Conservation (phyloP, 1,140 invertebrate species). For the Caerostris extrusa region DNA sequence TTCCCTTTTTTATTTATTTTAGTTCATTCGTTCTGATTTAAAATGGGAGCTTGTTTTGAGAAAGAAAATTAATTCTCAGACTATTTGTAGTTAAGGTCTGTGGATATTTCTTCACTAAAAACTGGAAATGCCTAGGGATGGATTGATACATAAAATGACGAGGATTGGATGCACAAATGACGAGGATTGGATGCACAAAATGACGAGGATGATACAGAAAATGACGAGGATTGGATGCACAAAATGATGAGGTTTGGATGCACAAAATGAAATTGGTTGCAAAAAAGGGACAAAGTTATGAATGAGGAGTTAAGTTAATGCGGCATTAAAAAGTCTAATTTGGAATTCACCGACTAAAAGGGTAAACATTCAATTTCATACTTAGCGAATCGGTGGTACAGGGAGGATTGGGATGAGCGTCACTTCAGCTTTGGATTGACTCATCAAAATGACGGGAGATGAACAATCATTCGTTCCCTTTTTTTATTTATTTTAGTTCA, state of each 20-base stretch:
- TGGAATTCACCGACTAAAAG: constrained; percentile 6
- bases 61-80: not conserved
- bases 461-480: not conserved
- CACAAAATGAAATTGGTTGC: too few species aligned
- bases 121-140: too few species aligned
- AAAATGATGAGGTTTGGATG: too few species aligned
- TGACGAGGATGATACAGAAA: too few species aligned
- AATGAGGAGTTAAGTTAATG: not conserved
- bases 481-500: not conserved
- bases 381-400: not conserved
- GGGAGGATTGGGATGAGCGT: not conserved
- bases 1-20: not conserved
- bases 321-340: not conserved
- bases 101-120: not conserved
- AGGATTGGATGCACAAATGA: too few species aligned
- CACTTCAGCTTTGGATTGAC: not conserved
- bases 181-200: too few species aligned
- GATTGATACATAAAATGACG: too few species aligned
- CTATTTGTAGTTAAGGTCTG: not conserved
- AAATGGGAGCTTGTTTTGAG: not conserved
- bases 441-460: not conserved
- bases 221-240: too few species aligned
- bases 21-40: not conserved
- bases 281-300: not conserved
- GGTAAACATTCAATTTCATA: not conserved